These are phyloP conservation scores for Perizoma flavofasciatum DNA, from an alignment of 2,888 invertebrate genomes.

Conservation along the genomic window DNA sequence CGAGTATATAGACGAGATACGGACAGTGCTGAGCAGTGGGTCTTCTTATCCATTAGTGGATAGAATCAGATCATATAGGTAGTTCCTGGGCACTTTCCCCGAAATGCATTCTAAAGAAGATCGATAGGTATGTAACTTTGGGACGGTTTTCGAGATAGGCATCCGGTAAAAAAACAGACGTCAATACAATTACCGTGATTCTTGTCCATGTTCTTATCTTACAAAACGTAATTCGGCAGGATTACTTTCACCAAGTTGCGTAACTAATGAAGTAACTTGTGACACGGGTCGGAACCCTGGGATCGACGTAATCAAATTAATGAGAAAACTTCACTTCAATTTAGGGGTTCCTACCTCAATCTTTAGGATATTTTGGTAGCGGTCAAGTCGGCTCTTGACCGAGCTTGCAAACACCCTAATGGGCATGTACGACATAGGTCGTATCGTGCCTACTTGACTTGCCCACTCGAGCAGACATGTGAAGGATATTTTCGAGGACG, in stretches of 20 bases:
- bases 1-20: no score
- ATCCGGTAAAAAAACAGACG: conserved; percentile 36
- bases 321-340: conserved; percentile 83
- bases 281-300: conserved; percentile 79
- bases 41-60: no score
- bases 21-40: no score
- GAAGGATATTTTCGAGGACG: conserved; percentile 13
- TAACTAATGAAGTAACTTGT: conserved; percentile 84
- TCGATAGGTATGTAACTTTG: background rate
- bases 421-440: conserved; percentile 52
- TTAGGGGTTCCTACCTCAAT: conserved; percentile 79
- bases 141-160: no score
- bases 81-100: no score
- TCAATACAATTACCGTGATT: conserved; percentile 69
- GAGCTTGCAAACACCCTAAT: conserved; percentile 50
- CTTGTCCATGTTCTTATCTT: conserved; percentile 76
- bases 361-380: conserved; percentile 75
- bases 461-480: conserved; percentile 35
- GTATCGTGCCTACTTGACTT: conserved; percentile 24
- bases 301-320: conserved; percentile 84
- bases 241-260: conserved; percentile 80
- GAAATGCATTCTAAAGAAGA: conserved; percentile 2
- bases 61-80: no score
- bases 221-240: conserved; percentile 76
- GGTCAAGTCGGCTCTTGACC: conserved; percentile 66